These are phyloP conservation scores for Dasysyrphus albostriatus DNA, from an alignment of 2,888 invertebrate genomes.

Conservation along the genomic window DNA sequence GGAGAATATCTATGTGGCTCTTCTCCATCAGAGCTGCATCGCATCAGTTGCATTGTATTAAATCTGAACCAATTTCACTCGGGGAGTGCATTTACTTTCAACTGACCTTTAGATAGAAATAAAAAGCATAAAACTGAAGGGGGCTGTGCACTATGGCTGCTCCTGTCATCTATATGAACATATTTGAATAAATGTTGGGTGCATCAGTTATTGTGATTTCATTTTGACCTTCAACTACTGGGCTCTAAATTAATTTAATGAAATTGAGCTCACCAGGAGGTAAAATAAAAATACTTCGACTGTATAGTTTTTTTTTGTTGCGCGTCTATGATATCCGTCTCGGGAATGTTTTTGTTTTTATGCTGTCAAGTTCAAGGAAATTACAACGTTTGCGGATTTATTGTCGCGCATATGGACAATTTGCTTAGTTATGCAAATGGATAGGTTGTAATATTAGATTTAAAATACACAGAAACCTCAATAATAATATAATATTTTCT, in stretches of 20 bases:
- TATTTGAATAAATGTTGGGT: slow-evolving; percentile 33
- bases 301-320: slow-evolving; percentile 34
- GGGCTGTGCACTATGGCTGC: background rate
- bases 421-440: slow-evolving; percentile 37
- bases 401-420: slow-evolving; percentile 58
- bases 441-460: slow-evolving; percentile 49
- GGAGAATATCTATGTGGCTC: slow-evolving; percentile 26
- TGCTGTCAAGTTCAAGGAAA: slow-evolving; percentile 73
- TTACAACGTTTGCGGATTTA: slow-evolving; percentile 52
- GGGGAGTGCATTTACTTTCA: slow-evolving; percentile 63
- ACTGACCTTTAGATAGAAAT: slow-evolving; percentile 43
- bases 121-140: slow-evolving; percentile 5
- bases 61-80: slow-evolving; percentile 63
- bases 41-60: background rate
- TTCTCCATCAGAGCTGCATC: background rate
- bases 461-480: slow-evolving; percentile 59
- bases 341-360: slow-evolving; percentile 64
- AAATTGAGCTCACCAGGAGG: slow-evolving; percentile 71
- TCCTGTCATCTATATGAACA: slow-evolving; percentile 25
- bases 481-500: slow-evolving; percentile 37
- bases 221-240: slow-evolving; percentile 63
- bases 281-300: slow-evolving; percentile 26
- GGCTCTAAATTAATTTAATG: slow-evolving; percentile 67
- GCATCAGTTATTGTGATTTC: slow-evolving; percentile 30
- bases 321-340: slow-evolving; percentile 36